A percentile compares a stretch with the other conserved stretches of the same genome.
Evolutionary conservation across 2,113 vertebrate genomes (phyloP).

Genomic region (Cisticola juncidis): DNA sequence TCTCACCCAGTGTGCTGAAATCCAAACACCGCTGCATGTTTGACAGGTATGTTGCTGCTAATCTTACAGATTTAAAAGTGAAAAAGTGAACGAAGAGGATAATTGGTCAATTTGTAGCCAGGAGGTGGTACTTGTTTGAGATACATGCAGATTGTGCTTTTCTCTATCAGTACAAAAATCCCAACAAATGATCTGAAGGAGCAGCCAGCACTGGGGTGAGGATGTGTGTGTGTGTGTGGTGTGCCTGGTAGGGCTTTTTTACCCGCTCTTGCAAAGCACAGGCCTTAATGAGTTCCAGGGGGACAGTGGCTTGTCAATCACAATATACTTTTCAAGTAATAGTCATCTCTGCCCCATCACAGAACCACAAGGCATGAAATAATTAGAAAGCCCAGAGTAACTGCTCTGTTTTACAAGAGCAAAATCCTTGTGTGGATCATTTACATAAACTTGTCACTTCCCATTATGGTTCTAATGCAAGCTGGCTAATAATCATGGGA

Average conservation of each 20-base stretch:
- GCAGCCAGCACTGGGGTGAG: neutral
- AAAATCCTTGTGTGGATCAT: conserved; percentile 80
- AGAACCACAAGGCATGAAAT: conserved; percentile 88
- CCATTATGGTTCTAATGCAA: conserved; percentile 72
- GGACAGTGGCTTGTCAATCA: conserved; percentile 83
- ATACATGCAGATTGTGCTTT: conserved; percentile 18
- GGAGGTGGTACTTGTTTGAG: conserved; percentile 47
- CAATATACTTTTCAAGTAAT: conserved; percentile 76
- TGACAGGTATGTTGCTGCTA: neutral
- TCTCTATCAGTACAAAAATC: conserved; percentile 55
- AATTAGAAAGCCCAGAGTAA: conserved; percentile 86
- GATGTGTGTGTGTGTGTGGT: neutral
- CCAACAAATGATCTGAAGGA: conserved; percentile 69
- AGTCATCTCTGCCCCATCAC: conserved; percentile 77
- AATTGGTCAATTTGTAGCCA: conserved; percentile 44
- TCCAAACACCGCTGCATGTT: neutral
- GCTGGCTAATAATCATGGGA: conserved; percentile 66
- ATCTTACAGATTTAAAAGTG: conserved; percentile 13
- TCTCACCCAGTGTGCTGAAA: neutral
- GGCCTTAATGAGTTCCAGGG: conserved; percentile 84
- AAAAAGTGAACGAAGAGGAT: conserved; percentile 1
- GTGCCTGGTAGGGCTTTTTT: conserved; percentile 75
- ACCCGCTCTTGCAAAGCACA: conserved; percentile 66
- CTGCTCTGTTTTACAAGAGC: conserved; percentile 84
- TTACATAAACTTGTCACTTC: conserved; percentile 86